Conservation (phyloP, 1,140 invertebrate species). For the Acromyrmex heyeri region DNA sequence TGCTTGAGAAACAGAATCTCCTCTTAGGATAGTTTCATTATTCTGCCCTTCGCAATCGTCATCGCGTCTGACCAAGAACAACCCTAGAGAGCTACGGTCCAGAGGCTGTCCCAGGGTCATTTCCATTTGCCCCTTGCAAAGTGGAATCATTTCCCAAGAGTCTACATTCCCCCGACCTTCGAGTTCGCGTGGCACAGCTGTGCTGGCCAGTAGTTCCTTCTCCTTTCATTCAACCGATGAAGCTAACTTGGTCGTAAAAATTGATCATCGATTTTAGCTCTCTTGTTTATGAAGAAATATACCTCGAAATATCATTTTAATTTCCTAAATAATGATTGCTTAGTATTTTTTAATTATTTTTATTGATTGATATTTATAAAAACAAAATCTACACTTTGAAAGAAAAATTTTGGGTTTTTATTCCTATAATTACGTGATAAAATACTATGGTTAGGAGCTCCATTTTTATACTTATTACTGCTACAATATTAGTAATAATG, state of each 20-base stretch:
- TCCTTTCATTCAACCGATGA: constrained; percentile 63
- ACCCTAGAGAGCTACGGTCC: constrained; percentile 76
- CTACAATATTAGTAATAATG: too few relatives aligned
- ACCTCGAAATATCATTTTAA: neutral
- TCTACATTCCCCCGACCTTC: constrained; percentile 73
- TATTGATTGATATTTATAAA: neutral
- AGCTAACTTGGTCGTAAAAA: constrained; percentile 31
- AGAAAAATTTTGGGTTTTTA: too few relatives aligned
- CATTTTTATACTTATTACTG: too few relatives aligned
- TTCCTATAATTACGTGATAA: too few relatives aligned
- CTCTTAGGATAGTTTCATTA: constrained; percentile 68
- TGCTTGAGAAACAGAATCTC: constrained; percentile 48
- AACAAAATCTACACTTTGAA: neutral
- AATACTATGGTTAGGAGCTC: too few relatives aligned
- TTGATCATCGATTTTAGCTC: constrained; percentile 30
- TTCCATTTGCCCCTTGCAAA: constrained; percentile 86
- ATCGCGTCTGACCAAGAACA: constrained; percentile 83
- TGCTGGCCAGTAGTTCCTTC: constrained; percentile 51
- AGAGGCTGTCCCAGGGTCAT: constrained; percentile 83
- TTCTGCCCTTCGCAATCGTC: constrained; percentile 74
- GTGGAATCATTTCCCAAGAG: constrained; percentile 86
- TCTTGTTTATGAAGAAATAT: neutral
- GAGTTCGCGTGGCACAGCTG: constrained; percentile 76
- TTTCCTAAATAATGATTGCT: neutral
- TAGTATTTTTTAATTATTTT: neutral